Conservation (phyloP, 2,113 vertebrate genomes). For the Pseudopodoces humilis region DNA sequence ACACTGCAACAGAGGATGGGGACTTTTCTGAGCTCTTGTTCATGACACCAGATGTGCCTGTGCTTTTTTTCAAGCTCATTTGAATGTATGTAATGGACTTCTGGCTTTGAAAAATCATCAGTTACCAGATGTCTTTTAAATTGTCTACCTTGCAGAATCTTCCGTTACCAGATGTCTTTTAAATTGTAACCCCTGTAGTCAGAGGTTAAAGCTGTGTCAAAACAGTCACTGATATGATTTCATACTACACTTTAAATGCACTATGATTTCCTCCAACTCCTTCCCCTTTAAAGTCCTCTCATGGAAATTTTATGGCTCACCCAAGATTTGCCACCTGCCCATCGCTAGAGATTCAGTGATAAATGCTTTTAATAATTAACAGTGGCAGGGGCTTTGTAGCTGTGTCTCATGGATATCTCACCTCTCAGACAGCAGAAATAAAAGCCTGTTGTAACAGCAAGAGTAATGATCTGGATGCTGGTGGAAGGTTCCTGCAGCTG, state of each 20-base stretch:
- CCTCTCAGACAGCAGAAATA: background rate
- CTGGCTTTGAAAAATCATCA: slow-evolving; percentile 17
- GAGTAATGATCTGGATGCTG: background rate
- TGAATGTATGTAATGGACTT: slow-evolving; percentile 37
- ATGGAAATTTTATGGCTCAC: background rate
- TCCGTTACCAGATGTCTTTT: slow-evolving; percentile 43
- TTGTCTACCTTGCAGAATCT: background rate
- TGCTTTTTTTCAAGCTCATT: slow-evolving; percentile 25
- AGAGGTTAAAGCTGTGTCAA: slow-evolving; percentile 36
- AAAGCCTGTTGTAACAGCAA: background rate
- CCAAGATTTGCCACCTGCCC: background rate
- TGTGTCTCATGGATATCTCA: background rate
- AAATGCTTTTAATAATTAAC: slow-evolving; percentile 37
- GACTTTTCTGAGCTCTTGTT: background rate
- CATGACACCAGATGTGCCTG: slow-evolving; percentile 8
- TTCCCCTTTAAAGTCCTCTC: background rate
- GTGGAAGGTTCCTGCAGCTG: background rate
- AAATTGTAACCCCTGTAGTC: background rate
- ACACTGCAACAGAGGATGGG: background rate
- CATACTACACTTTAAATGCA: background rate
- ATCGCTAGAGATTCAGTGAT: background rate
- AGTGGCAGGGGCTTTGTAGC: background rate
- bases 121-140: slow-evolving; percentile 52
- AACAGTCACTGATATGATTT: slow-evolving; percentile 1
- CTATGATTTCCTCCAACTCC: background rate